Percentiles rank a stretch among this genome's conserved stretches.
Conservation (phyloP, 2,888 invertebrate species). For the Macrophya annulata region DNA sequence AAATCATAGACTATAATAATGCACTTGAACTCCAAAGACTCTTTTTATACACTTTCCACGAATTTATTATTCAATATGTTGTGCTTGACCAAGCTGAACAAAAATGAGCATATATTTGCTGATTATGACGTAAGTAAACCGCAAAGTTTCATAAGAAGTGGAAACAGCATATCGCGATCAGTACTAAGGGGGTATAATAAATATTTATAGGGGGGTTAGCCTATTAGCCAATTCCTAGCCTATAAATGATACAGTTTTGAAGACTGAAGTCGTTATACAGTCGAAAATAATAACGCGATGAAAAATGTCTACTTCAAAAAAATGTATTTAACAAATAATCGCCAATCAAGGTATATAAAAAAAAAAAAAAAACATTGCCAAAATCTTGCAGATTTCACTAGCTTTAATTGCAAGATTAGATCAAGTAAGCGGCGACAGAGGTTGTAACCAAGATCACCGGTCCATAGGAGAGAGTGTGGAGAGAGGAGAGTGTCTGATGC, state of each 20-base stretch:
- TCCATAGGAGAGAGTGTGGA: slow-evolving; percentile 57
- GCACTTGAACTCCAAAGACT: neutral
- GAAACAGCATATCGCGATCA: neutral
- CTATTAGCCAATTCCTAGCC: neutral
- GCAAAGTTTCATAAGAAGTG: neutral
- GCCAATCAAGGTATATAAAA: neutral
- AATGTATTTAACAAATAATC: neutral
- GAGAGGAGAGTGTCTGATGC: slow-evolving; percentile 45
- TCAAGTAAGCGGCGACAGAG: neutral
- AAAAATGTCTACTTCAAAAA: neutral
- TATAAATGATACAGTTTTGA: neutral
- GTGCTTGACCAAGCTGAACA: neutral
- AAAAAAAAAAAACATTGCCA: neutral
- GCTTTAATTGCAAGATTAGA: neutral
- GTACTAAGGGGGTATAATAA: neutral
- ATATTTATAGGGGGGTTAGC: no score
- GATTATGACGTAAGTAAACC: neutral
- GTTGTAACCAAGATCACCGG: slow-evolving; percentile 33
- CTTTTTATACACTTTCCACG: neutral
- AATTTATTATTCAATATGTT: slow-evolving; percentile 1
- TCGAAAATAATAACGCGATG: neutral
- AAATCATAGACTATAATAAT: neutral
- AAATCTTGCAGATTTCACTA: neutral
- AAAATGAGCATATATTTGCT: neutral
- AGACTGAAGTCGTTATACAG: neutral